Percentiles rank a stretch among this genome's conserved stretches.
Evolutionary conservation across 1,140 invertebrate genomes (phyloP).

Genomic region (Cydia splendana): DNA sequence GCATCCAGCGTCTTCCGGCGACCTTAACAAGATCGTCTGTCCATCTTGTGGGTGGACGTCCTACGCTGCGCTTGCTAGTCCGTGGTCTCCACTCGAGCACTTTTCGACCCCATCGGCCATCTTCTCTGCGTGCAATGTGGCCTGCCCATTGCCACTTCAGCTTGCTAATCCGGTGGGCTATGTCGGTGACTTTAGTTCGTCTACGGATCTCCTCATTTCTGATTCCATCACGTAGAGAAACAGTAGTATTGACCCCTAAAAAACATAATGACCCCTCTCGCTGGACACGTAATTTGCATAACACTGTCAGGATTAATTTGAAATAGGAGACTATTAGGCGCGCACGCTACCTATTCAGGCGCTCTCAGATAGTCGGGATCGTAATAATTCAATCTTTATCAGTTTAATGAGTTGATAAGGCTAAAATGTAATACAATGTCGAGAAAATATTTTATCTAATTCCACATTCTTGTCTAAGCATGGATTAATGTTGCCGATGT

Average conservation of each 20-base stretch:
- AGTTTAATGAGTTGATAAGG: background rate
- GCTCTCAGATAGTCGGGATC: background rate
- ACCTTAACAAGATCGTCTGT: no score
- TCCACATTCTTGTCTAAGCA: constrained; percentile 8
- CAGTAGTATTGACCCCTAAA: background rate
- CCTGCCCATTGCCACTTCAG: no score
- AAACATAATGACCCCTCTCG: constrained; percentile 24
- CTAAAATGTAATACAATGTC: background rate
- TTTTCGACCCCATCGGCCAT: no score
- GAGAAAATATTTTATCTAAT: constrained; percentile 2
- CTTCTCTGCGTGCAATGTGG: no score
- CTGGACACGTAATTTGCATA: constrained; percentile 31
- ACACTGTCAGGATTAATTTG: constrained; percentile 28
- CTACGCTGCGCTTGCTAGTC: no score
- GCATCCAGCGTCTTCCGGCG: no score
- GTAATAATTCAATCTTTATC: constrained; percentile 18
- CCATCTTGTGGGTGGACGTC: no score
- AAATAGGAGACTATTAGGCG: constrained; percentile 24
- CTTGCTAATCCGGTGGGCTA: no score
- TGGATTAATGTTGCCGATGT: background rate
- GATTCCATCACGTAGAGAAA: no score
- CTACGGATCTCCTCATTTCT: no score
- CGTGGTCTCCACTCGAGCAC: no score
- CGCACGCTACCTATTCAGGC: background rate
- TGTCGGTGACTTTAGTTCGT: no score